These are phyloP conservation scores for Halisarca cf. caerulea DNA, from an alignment of 37 sponge, comb jelly and placozoan genomes.

Conservation along the genomic window DNA sequence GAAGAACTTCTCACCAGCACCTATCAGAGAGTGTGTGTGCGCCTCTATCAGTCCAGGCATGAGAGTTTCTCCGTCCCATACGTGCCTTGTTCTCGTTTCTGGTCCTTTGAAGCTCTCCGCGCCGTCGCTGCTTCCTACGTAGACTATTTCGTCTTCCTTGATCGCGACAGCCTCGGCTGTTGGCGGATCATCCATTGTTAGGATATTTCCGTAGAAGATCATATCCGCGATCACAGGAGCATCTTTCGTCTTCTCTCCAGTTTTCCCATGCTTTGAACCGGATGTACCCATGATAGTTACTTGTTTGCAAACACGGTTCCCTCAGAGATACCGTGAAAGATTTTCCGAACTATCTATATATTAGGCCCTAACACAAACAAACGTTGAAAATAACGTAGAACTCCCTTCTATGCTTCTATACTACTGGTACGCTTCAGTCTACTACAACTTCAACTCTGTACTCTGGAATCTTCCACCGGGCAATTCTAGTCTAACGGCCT, in stretches of 20 bases:
- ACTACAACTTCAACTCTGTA: no score
- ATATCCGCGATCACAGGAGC: constrained; percentile 20
- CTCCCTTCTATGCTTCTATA: background rate
- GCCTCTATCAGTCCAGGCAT: constrained; percentile 69
- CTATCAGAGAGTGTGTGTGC: constrained; percentile 40
- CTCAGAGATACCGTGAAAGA: no score
- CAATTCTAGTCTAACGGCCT: no score
- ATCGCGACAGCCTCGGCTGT: constrained; percentile 47
- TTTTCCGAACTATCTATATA: no score
- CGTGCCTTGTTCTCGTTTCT: constrained; percentile 32
- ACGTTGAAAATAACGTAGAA: no score
- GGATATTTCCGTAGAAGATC: constrained; percentile 40
- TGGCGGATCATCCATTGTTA: constrained; percentile 47
- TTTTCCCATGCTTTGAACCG: no score
- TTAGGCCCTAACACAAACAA: no score
- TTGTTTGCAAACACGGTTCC: no score
- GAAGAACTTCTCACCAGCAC: background rate
- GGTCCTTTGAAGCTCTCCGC: background rate
- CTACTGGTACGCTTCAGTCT: no score
- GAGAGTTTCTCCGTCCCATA: constrained; percentile 37
- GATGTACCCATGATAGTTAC: no score
- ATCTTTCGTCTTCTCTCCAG: no score
- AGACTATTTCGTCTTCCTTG: constrained; percentile 9
- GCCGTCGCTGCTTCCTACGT: constrained; percentile 17
- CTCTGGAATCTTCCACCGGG: no score